A percentile compares a stretch with the other conserved stretches of the same genome.
These are phyloP conservation scores for Anas georgica DNA, from an alignment of 2,797 vertebrate genomes.

Conservation along the genomic window DNA sequence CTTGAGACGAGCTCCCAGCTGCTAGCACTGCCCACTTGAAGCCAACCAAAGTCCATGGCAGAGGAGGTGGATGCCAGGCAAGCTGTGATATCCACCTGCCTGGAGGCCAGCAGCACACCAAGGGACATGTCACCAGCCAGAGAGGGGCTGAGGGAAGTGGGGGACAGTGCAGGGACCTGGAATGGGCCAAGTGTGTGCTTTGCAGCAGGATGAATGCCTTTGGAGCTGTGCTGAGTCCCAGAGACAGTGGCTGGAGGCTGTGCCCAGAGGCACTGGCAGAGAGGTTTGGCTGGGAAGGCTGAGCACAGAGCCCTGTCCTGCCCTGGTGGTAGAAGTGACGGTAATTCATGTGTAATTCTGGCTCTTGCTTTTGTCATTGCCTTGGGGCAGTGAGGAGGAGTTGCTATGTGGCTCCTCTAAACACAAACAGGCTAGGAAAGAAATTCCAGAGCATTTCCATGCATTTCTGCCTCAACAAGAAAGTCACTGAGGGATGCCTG, in stretches of 20 bases:
- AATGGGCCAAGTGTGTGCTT: background rate
- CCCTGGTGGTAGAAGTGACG: background rate
- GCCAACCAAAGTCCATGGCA: fast-evolving
- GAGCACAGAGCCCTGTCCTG: background rate
- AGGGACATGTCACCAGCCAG: background rate
- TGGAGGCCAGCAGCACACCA: background rate
- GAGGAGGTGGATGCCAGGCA: background rate
- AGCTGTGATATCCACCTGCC: background rate
- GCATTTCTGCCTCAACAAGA: background rate
- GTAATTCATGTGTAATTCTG: background rate
- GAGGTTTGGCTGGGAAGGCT: background rate
- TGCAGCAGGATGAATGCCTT: background rate
- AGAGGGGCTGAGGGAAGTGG: background rate
- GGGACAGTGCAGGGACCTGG: background rate
- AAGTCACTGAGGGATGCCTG: background rate
- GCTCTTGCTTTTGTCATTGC: background rate
- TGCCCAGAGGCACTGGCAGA: background rate
- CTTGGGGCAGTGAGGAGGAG: constrained; percentile 11
- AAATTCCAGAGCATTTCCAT: background rate
- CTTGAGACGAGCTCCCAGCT: background rate
- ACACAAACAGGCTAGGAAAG: background rate
- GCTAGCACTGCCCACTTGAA: background rate
- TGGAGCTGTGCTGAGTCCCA: background rate
- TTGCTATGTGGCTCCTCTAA: background rate
- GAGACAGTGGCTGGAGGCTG: background rate